Evolutionary conservation across 1,140 invertebrate genomes (phyloP), one percentile per base, ranked within the genome.

Genomic region (Saccostrea cuccullata): DNA sequence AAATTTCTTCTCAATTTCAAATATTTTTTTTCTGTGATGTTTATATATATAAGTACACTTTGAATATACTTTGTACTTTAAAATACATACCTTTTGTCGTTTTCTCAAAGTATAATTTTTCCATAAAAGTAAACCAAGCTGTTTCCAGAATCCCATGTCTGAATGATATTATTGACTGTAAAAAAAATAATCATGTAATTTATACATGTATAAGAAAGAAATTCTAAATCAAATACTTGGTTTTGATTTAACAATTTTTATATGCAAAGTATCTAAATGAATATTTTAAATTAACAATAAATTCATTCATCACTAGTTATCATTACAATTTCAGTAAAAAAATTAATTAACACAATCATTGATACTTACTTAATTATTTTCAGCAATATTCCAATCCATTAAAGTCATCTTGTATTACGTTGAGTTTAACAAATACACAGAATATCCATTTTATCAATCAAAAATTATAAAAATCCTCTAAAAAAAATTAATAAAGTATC

Each of bases 81-180:
- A 82, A 30, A 91, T 60, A 12, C 58, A 36, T 91, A 96, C 96
- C 67, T 96, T 97, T 94, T 97, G 97, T 86, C 97, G 95, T 94
- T 96, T 96, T 95, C 98, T 97, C 30, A 98, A 95, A 13, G 96
- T 95, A 95, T 97, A 97, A 92, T 98, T 98, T 94, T 98, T 98
- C 97, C 98, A 98, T 92, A 98, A 95, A 23, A 98, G 94, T 55
- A 98, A 95, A 30, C 91, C n/a, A 3, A 94, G 87, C 86, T 94
- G 93, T 77, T 90, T 91, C 47, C 90, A 88, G 82, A 93, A 94
- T 15, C 93, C 92, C 94, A 94, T 94, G 40, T 85, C 90, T 23
- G 30, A 15, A 15, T 12, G 70, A 77, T 8, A n/a, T 17, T 20
- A 64, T 8, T 8, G 47, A 47, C 47, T 47, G 9, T 47, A 47